Conservation (phyloP, 1,140 invertebrate genomes). For the Aphis craccivora region DNA sequence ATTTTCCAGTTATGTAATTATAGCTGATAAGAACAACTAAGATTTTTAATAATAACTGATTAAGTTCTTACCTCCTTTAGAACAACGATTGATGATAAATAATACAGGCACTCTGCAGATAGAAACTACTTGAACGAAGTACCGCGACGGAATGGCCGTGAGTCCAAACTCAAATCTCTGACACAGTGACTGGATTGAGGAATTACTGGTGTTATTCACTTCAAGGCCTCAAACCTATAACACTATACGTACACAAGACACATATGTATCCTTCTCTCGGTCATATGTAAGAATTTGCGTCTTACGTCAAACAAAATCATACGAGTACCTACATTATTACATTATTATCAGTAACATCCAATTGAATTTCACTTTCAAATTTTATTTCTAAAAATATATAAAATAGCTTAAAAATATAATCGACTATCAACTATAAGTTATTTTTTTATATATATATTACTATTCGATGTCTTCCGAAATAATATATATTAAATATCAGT, state of each 20-base stretch:
- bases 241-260: background rate
- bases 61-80: background rate
- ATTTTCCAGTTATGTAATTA: background rate
- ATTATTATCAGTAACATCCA: background rate
- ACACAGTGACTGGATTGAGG: background rate
- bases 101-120: background rate
- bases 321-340: background rate
- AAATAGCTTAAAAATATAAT: background rate
- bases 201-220: background rate
- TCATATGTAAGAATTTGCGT: background rate
- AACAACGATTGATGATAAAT: background rate
- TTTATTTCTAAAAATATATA: background rate
- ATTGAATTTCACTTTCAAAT: background rate
- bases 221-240: background rate
- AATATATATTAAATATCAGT: background rate
- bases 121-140: background rate
- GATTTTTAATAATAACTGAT: background rate
- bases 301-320: background rate
- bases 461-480: background rate
- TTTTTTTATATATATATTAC: no score
- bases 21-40: no score
- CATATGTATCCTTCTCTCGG: background rate
- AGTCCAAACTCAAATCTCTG: background rate
- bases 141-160: constrained; percentile 9
- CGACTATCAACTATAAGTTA: background rate